Evolutionary conservation across 2,888 invertebrate species (phyloP).

Genomic region (Encarsia formosa): DNA sequence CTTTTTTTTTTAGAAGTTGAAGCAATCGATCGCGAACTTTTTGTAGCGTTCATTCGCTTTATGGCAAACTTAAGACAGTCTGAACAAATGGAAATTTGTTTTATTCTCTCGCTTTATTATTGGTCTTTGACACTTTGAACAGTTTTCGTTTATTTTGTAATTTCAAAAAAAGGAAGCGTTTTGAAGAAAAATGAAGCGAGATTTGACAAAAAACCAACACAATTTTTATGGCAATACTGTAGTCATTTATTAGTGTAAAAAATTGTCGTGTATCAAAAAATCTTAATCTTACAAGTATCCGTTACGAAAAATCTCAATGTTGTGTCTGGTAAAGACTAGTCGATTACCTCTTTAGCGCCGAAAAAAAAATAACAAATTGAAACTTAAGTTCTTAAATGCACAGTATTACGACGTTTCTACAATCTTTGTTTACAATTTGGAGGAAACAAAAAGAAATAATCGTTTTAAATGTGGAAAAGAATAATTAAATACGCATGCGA

Average conservation of each 20-base stretch:
- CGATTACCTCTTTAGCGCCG: no score
- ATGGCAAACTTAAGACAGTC: conserved; percentile 46
- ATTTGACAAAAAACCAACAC: conserved; percentile 35
- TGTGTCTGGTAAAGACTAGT: conserved; percentile 49
- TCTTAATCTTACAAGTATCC: conserved; percentile 35
- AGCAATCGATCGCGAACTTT: conserved; percentile 32
- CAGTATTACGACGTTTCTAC: conserved; percentile 25
- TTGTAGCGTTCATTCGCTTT: conserved; percentile 34
- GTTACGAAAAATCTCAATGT: conserved; percentile 43
- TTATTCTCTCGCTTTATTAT: no score
- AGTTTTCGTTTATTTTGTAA: conserved; percentile 3
- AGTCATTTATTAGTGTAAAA: conserved; percentile 42
- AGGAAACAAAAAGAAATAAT: conserved; percentile 17
- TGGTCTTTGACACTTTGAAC: conserved; percentile 19
- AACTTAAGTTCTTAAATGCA: conserved; percentile 37
- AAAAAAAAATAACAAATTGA: no score
- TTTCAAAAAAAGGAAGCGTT: conserved; percentile 15
- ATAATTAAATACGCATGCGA: conserved; percentile 22
- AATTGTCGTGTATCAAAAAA: conserved; percentile 33
- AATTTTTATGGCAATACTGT: conserved; percentile 34
- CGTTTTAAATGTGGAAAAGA: conserved; percentile 12
- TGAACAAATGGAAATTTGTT: conserved; percentile 38
- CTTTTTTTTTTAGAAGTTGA: conserved; percentile 33
- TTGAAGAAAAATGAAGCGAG: conserved; percentile 24
- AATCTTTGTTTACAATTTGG: conserved; percentile 10